Evolutionary conservation across 92 coral and sea anemone genomes (phyloP).

Genomic region (Epizoanthus rinbou): DNA sequence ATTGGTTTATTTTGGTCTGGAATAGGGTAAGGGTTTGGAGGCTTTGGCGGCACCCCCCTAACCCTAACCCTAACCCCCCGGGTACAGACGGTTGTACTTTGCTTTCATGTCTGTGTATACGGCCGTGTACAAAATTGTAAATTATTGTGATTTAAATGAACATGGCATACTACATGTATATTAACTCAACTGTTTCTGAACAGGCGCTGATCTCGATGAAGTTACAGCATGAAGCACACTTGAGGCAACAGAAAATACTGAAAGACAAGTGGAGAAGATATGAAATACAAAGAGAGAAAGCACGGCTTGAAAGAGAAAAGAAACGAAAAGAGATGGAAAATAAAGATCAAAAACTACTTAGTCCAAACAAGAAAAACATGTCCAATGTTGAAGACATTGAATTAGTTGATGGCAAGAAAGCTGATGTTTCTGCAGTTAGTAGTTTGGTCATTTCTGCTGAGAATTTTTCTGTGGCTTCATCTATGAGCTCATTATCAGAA

Average conservation of each 20-base stretch:
- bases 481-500: slow-evolving; percentile 79
- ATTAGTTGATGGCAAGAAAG: slow-evolving; percentile 49
- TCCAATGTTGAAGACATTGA: slow-evolving; percentile 32
- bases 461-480: slow-evolving; percentile 79
- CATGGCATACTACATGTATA: neutral
- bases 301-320: slow-evolving; percentile 59
- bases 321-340: slow-evolving; percentile 38
- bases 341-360: slow-evolving; percentile 12
- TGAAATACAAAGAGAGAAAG: slow-evolving; percentile 57
- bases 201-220: slow-evolving; percentile 92
- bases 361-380: slow-evolving; percentile 4
- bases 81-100: too few relatives aligned
- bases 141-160: too few relatives aligned
- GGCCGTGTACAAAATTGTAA: too few relatives aligned
- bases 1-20: too few relatives aligned
- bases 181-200: slow-evolving; percentile 1
- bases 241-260: slow-evolving; percentile 81
- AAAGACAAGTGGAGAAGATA: slow-evolving; percentile 75
- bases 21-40: too few relatives aligned
- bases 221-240: slow-evolving; percentile 76
- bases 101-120: too few relatives aligned
- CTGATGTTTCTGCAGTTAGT: slow-evolving; percentile 48
- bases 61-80: too few relatives aligned
- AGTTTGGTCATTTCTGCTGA: slow-evolving; percentile 87
- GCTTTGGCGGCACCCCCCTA: too few relatives aligned